Conservation (phyloP, 2,113 vertebrate genomes). For the Kryptolebias marmoratus region DNA sequence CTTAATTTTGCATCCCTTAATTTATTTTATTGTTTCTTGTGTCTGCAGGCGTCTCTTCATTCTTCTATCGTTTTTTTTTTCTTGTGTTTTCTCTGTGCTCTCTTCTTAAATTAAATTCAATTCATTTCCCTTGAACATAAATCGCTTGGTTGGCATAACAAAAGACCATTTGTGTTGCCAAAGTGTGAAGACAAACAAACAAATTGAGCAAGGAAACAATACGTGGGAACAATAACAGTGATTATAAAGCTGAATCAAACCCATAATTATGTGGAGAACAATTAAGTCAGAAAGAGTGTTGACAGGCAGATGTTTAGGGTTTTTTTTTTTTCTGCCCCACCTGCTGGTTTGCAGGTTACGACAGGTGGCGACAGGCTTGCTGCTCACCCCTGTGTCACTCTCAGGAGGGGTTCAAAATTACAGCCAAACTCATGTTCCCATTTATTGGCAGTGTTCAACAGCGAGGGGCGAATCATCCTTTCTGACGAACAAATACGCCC, state of each 20-base stretch:
- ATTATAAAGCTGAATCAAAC: conserved; percentile 74
- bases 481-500: conserved; percentile 57
- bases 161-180: conserved; percentile 64
- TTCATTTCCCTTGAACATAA: conserved; percentile 59
- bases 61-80: neutral
- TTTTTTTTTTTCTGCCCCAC: conserved; percentile 15
- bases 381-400: conserved; percentile 46
- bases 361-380: conserved; percentile 73
- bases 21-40: conserved; percentile 18
- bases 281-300: conserved; percentile 60
- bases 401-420: conserved; percentile 62
- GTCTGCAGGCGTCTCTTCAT: conserved; percentile 47
- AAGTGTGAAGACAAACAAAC: conserved; percentile 74
- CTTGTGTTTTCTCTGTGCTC: conserved; percentile 14
- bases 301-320: conserved; percentile 51
- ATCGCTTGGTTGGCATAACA: conserved; percentile 68
- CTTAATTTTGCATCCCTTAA: conserved; percentile 32
- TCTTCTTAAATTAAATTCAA: conserved; percentile 65
- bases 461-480: conserved; percentile 53
- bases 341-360: conserved; percentile 71
- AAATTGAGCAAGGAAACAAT: conserved; percentile 77
- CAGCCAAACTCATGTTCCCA: conserved; percentile 63
- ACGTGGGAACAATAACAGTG: conserved; percentile 65
- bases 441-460: conserved; percentile 60
- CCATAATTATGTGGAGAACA: conserved; percentile 64